Conservation (phyloP, 2,888 invertebrate species). For the Lysandra bellargus region DNA sequence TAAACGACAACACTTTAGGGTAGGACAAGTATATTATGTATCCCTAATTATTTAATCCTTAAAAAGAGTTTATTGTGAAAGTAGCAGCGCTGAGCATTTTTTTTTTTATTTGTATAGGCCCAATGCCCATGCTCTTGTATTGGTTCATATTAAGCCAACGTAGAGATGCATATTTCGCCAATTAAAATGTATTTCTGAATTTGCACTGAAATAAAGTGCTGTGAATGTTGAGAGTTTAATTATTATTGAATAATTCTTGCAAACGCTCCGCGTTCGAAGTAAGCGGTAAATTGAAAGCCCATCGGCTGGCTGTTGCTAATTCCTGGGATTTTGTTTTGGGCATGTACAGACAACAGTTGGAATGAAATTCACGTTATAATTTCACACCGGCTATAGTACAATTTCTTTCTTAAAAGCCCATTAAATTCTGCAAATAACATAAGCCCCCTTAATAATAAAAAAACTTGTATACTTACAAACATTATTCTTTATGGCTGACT, state of each 20-base stretch:
- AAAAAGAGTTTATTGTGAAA: too few relatives aligned
- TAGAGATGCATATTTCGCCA: neutral
- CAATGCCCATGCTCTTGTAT: too few relatives aligned
- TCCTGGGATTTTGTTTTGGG: constrained; percentile 1
- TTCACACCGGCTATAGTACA: neutral
- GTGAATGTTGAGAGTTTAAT: neutral
- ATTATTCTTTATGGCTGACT: too few relatives aligned
- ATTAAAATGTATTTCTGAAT: neutral
- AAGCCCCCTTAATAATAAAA: neutral
- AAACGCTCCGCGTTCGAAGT: neutral
- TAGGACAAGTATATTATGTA: too few relatives aligned
- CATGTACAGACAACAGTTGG: neutral
- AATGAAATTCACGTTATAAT: neutral
- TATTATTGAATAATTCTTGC: neutral
- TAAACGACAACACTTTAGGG: too few relatives aligned
- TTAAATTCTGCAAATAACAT: neutral
- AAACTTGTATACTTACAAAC: too few relatives aligned
- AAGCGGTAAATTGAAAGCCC: neutral
- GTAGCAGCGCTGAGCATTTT: too few relatives aligned
- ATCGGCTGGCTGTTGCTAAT: neutral
- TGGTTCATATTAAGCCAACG: too few relatives aligned
- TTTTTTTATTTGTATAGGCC: too few relatives aligned
- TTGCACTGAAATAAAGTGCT: neutral
- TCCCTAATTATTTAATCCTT: too few relatives aligned
- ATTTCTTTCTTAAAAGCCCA: neutral